Evolutionary conservation across 92 coral and sea anemone species (phyloP).

Genomic region (Parazoanthus swiftii): DNA sequence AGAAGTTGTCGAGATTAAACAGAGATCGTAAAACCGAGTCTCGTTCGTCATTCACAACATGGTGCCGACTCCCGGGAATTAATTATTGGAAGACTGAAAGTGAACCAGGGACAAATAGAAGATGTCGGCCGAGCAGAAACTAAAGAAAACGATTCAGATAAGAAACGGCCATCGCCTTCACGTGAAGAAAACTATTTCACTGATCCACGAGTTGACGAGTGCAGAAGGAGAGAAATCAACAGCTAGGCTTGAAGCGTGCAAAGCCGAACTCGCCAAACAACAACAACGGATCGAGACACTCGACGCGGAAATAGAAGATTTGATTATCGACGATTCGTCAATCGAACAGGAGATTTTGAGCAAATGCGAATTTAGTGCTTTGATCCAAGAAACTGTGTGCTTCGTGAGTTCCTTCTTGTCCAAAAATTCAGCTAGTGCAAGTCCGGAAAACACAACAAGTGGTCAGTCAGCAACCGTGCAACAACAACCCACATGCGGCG

Average conservation of each 20-base stretch:
- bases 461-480: neutral
- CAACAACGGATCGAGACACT: neutral
- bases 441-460: neutral
- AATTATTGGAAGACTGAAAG: neutral
- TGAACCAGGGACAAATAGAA: neutral
- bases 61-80: neutral
- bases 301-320: neutral
- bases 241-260: slow-evolving; percentile 6
- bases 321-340: neutral
- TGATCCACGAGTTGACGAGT: neutral
- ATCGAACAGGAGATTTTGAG: neutral
- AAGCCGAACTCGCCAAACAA: slow-evolving; percentile 3
- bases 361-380: neutral
- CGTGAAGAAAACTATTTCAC: neutral
- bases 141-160: neutral
- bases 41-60: neutral
- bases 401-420: neutral
- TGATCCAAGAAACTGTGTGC: neutral
- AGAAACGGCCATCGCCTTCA: neutral
- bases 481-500: neutral
- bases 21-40: neutral
- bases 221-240: neutral
- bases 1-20: too few species aligned
- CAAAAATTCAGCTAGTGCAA: neutral
- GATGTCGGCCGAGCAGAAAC: too few species aligned